phyloP scores from a whole-genome alignment of 2,888 invertebrate genomes.

The Ceratothoa steindachneri region DNA sequence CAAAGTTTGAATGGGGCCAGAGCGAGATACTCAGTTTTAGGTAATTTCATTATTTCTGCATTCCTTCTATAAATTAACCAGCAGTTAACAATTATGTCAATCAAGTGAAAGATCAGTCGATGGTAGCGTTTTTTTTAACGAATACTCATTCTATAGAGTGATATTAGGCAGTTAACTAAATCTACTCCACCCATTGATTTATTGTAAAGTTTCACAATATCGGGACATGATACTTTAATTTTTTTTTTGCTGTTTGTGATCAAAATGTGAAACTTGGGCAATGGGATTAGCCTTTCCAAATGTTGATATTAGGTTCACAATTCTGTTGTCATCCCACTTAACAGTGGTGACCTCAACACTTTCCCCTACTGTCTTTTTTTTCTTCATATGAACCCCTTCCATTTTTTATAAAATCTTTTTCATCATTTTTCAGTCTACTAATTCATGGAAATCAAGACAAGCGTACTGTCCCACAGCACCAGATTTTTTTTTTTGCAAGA shows the following conservation, averaged over 20 bases:
- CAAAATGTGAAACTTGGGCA: slow-evolving; percentile 10
- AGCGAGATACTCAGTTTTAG: neutral
- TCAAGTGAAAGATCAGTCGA: slow-evolving; percentile 23
- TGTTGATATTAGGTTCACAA: too few relatives aligned
- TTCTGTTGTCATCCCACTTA: slow-evolving; percentile 20
- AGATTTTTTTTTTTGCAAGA: slow-evolving; percentile 18
- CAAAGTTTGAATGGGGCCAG: slow-evolving; percentile 17
- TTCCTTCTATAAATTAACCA: too few relatives aligned
- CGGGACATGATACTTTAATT: slow-evolving; percentile 18
- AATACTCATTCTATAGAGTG: neutral
- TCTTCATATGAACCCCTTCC: slow-evolving; percentile 25
- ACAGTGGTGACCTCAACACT: slow-evolving; percentile 10
- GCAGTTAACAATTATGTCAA: too few relatives aligned
- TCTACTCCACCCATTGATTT: slow-evolving; percentile 22
- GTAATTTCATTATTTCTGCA: neutral
- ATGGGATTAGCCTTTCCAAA: too few relatives aligned
- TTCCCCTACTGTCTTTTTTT: slow-evolving; percentile 11
- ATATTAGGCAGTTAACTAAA: too few relatives aligned
- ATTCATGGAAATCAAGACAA: neutral
- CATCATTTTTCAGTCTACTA: neutral
- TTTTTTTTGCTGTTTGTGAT: slow-evolving; percentile 17
- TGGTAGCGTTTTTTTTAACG: slow-evolving; percentile 21
- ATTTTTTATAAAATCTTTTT: neutral
- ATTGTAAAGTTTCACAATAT: slow-evolving; percentile 19
- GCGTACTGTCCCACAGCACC: slow-evolving; percentile 21